A percentile compares a stretch with the other conserved stretches of the same genome.
Evolutionary conservation across 2,888 invertebrate genomes (phyloP).

Genomic region (Mesochorus sp.): DNA sequence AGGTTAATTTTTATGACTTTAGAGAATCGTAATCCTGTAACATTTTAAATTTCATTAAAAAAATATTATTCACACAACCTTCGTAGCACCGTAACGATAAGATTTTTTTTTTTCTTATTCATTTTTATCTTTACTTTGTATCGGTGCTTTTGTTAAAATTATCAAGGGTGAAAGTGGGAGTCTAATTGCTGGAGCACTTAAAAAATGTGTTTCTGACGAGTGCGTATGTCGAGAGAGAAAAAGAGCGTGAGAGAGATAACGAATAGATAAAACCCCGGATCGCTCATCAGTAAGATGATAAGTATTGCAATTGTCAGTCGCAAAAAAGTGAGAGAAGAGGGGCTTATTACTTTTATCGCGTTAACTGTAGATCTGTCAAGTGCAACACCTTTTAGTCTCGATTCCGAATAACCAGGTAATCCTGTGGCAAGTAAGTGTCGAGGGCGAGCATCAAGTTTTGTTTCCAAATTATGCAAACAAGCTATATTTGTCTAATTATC

Average conservation of each 20-base stretch:
- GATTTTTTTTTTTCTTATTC: not conserved
- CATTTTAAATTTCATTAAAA: not conserved
- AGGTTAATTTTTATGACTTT: not conserved
- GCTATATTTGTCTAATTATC: not conserved
- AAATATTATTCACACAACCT: conserved; percentile 16
- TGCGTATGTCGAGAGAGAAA: not conserved
- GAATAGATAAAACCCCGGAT: conserved; percentile 52
- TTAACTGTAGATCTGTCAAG: conserved; percentile 48
- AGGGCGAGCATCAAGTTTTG: not conserved
- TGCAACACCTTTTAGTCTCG: conserved; percentile 62
- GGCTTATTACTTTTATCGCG: conserved; percentile 64
- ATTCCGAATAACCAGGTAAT: conserved; percentile 38
- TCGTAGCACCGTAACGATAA: conserved; percentile 24
- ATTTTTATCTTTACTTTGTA: not conserved
- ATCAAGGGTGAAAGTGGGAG: not conserved
- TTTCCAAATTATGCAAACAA: not conserved
- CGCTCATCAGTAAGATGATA: conserved; percentile 55
- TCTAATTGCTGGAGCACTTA: not conserved
- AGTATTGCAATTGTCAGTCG: conserved; percentile 53
- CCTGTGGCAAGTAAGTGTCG: not conserved
- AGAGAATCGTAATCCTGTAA: not conserved
- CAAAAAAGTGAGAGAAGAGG: conserved; percentile 54
- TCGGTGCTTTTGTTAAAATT: not conserved
- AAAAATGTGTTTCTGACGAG: conserved; percentile 13
- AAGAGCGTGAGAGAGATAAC: not conserved